Conservation (phyloP, 35 echinoderm and acorn worm genomes). For the Apostichopus japonicus region DNA sequence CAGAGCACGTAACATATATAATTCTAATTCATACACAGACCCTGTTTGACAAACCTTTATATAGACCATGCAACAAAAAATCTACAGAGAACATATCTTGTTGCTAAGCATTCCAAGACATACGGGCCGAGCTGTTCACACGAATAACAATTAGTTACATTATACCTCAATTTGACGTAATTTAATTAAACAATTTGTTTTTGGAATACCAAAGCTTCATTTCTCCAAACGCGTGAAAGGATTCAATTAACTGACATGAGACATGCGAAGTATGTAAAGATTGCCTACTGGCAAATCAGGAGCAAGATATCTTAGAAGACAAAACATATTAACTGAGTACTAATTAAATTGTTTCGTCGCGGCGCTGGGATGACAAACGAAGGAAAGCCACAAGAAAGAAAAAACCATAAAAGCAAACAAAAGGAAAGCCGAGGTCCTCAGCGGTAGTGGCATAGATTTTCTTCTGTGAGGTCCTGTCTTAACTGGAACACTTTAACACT, state of each 20-base stretch:
- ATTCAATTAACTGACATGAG: conserved; percentile 7
- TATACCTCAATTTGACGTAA: not conserved
- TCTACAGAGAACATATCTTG: not conserved
- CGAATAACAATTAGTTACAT: conserved; percentile 1
- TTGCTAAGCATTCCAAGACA: conserved; percentile 2
- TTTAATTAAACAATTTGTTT: conserved; percentile 2
- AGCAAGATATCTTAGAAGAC: not conserved
- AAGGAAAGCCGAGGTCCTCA: not conserved
- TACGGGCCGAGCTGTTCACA: not conserved
- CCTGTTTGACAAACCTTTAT: too few species aligned
- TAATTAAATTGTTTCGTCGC: conserved; percentile 8
- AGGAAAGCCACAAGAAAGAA: not conserved
- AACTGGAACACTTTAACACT: not conserved
- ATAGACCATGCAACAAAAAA: too few species aligned
- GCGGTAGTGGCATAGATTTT: not conserved
- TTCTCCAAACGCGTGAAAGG: conserved; percentile 1
- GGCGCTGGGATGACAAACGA: not conserved
- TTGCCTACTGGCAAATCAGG: not conserved
- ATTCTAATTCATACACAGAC: too few species aligned
- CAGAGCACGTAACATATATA: too few species aligned
- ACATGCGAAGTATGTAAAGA: conserved; percentile 5
- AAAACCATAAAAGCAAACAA: not conserved
- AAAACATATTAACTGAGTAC: not conserved
- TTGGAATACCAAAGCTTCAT: not conserved
- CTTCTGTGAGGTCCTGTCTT: not conserved